Conservation (phyloP, 2,113 vertebrate species). For the Nanorana parkeri region DNA sequence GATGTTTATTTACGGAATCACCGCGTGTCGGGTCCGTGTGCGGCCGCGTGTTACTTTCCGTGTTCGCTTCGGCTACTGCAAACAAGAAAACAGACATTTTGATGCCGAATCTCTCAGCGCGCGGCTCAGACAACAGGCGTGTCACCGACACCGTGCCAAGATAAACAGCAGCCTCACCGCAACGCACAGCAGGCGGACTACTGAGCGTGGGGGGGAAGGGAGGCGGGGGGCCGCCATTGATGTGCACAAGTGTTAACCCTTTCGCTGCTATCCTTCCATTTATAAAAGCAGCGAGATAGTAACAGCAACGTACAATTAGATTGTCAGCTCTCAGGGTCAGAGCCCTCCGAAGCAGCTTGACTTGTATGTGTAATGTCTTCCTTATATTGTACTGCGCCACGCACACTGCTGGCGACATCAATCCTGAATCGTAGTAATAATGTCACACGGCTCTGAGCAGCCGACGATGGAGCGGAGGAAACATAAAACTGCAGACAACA, state of each 20-base stretch:
- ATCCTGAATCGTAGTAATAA: no score
- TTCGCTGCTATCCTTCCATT: no score
- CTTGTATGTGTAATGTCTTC: no score
- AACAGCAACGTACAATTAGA: no score
- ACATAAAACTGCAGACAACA: no score
- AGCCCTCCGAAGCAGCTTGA: no score
- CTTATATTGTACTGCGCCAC: no score
- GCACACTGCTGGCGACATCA: no score
- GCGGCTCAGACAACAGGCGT: conserved; percentile 71
- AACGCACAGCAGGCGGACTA: neutral
- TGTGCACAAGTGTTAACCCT: neutral
- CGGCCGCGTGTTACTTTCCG: conserved; percentile 54
- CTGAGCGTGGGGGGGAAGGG: conserved; percentile 17
- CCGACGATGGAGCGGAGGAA: no score
- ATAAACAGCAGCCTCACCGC: conserved; percentile 63
- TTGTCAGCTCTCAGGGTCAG: no score
- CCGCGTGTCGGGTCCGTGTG: conserved; percentile 10
- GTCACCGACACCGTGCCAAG: conserved; percentile 63
- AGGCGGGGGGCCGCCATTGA: conserved; percentile 30
- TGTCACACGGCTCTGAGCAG: no score
- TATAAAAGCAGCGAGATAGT: no score
- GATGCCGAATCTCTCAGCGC: conserved; percentile 64
- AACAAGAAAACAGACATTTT: conserved; percentile 68
- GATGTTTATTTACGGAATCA: neutral
- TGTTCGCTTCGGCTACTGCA: conserved; percentile 63